Percentiles rank a stretch among this genome's conserved stretches.
Evolutionary conservation across 1,140 invertebrate genomes (phyloP).

Genomic region (Plectrocnemia conspersa): DNA sequence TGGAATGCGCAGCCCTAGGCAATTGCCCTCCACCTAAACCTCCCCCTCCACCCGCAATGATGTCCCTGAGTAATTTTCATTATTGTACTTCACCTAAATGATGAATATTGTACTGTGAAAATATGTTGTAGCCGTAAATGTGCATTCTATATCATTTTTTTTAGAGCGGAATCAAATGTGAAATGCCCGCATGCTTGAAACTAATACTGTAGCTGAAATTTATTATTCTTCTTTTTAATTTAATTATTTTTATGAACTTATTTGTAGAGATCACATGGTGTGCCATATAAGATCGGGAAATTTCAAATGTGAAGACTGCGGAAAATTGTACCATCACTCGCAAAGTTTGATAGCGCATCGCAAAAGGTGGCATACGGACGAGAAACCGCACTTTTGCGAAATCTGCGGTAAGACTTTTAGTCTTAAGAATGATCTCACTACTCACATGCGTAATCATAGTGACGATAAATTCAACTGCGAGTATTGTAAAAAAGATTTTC

Average conservation of each 20-base stretch:
- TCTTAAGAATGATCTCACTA: slow-evolving; percentile 31
- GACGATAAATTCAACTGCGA: slow-evolving; percentile 19
- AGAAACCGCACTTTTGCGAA: slow-evolving; percentile 48
- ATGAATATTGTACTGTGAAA: too few species aligned
- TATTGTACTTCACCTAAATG: too few species aligned
- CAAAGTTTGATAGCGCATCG: slow-evolving; percentile 30
- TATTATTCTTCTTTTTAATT: neutral
- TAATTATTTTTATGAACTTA: neutral
- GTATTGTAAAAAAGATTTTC: slow-evolving; percentile 30
- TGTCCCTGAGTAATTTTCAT: too few species aligned
- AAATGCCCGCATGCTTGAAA: too few species aligned
- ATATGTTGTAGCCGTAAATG: too few species aligned
- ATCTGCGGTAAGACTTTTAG: slow-evolving; percentile 43
- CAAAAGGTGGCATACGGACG: slow-evolving; percentile 38
- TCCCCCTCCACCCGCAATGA: too few species aligned
- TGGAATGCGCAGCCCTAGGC: too few species aligned
- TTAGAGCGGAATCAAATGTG: too few species aligned
- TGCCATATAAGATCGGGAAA: slow-evolving; percentile 24
- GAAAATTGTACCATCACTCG: slow-evolving; percentile 31
- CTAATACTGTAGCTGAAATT: too few species aligned
- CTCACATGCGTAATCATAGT: slow-evolving; percentile 28
- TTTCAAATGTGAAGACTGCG: slow-evolving; percentile 29
- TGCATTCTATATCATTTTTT: too few species aligned
- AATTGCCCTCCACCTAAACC: too few species aligned
- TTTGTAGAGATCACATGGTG: slow-evolving; percentile 25